Percentiles rank a stretch among this genome's conserved stretches.
These are phyloP conservation scores for Nematostella vectensis DNA, from an alignment of 92 coral and sea anemone species.

Conservation along the genomic window DNA sequence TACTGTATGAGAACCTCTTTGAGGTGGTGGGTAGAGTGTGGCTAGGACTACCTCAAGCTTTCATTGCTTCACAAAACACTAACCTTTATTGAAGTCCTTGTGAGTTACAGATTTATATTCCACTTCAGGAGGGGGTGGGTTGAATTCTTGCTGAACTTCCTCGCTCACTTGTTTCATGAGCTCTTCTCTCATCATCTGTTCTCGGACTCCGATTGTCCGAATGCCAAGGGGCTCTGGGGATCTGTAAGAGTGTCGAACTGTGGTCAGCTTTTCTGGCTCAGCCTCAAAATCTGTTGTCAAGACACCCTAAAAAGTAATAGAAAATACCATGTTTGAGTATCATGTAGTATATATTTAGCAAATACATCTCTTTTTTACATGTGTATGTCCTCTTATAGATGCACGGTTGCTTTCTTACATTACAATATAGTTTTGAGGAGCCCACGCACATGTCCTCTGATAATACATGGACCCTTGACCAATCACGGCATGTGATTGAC, in stretches of 20 bases:
- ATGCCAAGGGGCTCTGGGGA: conserved; percentile 59
- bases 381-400: no score
- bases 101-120: conserved; percentile 83
- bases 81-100: conserved; percentile 86
- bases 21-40: no score
- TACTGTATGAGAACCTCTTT: no score
- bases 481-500: no score
- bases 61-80: no score
- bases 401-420: no score
- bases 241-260: conserved; percentile 83
- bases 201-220: conserved; percentile 57
- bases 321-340: neutral
- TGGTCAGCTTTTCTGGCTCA: conserved; percentile 65
- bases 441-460: no score
- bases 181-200: conserved; percentile 60
- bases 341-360: no score
- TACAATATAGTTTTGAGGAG: no score
- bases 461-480: no score
- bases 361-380: no score
- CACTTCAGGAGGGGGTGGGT: conserved; percentile 90
- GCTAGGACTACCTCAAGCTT: no score
- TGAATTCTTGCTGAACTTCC: conserved; percentile 68
- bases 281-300: conserved; percentile 85
- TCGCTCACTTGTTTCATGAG: conserved; percentile 77
- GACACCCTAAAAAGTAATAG: conserved; percentile 55